A percentile compares a stretch with the other conserved stretches of the same genome.
Evolutionary conservation across 1,140 invertebrate genomes (phyloP).

Genomic region (Drosophila aff.): DNA sequence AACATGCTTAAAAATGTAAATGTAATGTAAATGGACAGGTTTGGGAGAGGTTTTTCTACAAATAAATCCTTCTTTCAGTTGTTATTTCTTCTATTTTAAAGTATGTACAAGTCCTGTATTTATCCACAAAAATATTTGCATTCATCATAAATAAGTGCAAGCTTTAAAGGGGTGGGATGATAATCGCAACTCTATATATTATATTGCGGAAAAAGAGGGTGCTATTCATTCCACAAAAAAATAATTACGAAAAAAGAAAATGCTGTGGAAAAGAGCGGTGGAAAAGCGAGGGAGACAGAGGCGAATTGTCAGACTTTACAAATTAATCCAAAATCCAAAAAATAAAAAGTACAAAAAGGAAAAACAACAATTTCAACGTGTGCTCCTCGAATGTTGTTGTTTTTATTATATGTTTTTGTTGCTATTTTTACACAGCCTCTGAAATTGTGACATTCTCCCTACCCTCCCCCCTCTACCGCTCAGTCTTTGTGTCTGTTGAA

Average conservation of each 20-base stretch:
- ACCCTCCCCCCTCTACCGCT: background rate
- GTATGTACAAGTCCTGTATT: background rate
- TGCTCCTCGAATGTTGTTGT: conserved; percentile 38
- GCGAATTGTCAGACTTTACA: conserved; percentile 56
- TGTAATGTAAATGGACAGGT: no score
- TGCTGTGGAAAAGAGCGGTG: conserved; percentile 5
- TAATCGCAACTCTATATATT: conserved; percentile 3
- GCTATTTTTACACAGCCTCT: conserved; percentile 70
- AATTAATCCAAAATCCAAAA: conserved; percentile 79
- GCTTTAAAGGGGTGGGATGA: background rate
- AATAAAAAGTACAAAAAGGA: conserved; percentile 37
- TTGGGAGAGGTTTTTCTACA: no score
- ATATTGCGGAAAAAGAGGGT: conserved; percentile 9
- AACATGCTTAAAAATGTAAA: no score
- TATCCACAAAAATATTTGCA: conserved; percentile 16
- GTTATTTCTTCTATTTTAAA: background rate
- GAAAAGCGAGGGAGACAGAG: conserved; percentile 1
- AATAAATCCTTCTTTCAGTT: background rate
- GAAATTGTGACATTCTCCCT: conserved; percentile 79
- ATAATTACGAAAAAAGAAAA: conserved; percentile 46
- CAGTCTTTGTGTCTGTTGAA: conserved; percentile 5
- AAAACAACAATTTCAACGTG: conserved; percentile 69
- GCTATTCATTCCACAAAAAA: conserved; percentile 29
- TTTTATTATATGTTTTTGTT: conserved; percentile 51
- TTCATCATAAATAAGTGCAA: conserved; percentile 29